phyloP scores from a whole-genome alignment of 2,113 vertebrate species.

The Tenrec ecaudatus region DNA sequence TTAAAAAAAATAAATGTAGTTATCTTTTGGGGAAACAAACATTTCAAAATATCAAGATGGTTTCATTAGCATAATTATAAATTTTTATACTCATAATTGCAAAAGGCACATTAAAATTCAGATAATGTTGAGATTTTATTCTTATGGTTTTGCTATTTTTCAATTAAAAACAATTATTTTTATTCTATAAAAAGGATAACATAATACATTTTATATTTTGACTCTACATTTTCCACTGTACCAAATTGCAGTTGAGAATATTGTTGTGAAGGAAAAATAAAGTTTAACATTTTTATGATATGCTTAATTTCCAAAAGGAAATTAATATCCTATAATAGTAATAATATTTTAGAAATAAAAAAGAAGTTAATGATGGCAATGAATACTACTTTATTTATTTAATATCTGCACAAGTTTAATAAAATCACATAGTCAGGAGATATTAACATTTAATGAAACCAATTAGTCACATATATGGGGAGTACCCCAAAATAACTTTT shows the following conservation, averaged over 20 bases:
- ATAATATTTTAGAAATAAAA: slow-evolving; percentile 44
- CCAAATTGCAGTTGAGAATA: not conserved
- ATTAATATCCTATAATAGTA: slow-evolving; percentile 25
- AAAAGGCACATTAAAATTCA: not conserved
- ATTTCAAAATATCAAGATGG: not conserved
- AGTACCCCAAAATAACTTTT: no score
- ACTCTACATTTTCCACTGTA: not conserved
- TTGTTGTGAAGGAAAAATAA: not conserved
- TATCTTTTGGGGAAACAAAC: not conserved
- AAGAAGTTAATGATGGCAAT: slow-evolving; percentile 22
- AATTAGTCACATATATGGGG: slow-evolving; percentile 2
- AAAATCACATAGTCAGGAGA: slow-evolving; percentile 35
- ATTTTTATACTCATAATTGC: not conserved
- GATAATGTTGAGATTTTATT: not conserved
- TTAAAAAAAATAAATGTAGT: not conserved
- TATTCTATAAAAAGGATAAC: no score
- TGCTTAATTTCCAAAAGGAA: slow-evolving; percentile 8
- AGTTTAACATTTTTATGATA: slow-evolving; percentile 11
- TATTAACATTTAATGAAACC: slow-evolving; percentile 44
- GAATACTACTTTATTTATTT: slow-evolving; percentile 23
- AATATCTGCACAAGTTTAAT: slow-evolving; percentile 35
- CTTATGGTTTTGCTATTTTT: not conserved
- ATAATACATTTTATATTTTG: no score
- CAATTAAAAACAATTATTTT: not conserved
- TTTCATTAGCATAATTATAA: not conserved